These are phyloP conservation scores for Drosophila flavopinicola DNA, from an alignment of 2,888 invertebrate genomes.

Conservation along the genomic window DNA sequence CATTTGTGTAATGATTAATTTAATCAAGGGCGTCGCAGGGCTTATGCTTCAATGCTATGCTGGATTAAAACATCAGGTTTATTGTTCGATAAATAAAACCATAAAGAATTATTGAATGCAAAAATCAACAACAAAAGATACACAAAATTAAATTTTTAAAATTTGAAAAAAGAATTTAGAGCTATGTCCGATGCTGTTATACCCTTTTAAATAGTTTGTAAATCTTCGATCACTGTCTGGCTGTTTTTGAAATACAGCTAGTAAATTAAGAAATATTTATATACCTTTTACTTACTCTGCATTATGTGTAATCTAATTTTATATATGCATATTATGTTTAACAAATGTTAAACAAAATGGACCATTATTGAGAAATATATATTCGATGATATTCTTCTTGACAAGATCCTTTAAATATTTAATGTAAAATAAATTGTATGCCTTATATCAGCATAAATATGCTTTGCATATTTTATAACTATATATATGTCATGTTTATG, in stretches of 20 bases:
- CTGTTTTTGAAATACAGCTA: too few species aligned
- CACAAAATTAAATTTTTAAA: background rate
- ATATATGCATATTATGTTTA: too few species aligned
- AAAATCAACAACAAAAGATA: background rate
- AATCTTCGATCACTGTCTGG: too few species aligned
- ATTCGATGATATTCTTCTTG: too few species aligned
- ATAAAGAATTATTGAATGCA: slow-evolving; percentile 53
- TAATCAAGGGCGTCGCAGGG: slow-evolving; percentile 53
- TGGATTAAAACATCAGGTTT: slow-evolving; percentile 63
- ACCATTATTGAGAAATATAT: too few species aligned
- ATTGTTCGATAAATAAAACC: slow-evolving; percentile 44
- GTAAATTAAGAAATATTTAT: too few species aligned
- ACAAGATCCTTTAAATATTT: background rate
- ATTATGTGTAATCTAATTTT: too few species aligned
- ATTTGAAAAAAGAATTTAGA: background rate
- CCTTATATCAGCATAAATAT: background rate
- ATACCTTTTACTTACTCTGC: too few species aligned
- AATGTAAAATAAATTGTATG: background rate
- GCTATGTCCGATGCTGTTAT: background rate
- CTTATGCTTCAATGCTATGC: slow-evolving; percentile 53
- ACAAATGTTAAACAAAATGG: too few species aligned
- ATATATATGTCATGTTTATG: background rate
- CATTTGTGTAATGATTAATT: slow-evolving; percentile 68
- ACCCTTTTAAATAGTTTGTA: background rate
- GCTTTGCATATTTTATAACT: slow-evolving; percentile 5